Percentiles rank a stretch among this genome's conserved stretches.
Conservation (phyloP, 2,888 invertebrate genomes). For the Xanthia togata region DNA sequence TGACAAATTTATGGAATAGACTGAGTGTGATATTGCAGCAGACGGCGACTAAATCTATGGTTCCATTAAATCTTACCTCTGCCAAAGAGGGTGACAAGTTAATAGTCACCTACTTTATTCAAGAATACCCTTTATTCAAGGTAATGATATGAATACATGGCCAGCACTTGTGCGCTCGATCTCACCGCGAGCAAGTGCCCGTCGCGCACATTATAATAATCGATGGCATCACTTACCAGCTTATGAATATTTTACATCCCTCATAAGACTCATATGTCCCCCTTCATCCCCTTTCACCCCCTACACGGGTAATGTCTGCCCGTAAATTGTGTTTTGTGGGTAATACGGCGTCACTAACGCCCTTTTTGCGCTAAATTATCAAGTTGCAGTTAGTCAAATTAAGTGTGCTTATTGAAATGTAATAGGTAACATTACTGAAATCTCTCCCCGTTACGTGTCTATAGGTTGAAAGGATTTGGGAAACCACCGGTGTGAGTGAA, state of each 20-base stretch:
- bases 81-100: constrained; percentile 41
- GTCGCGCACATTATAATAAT: constrained; percentile 78
- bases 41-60: constrained; percentile 9
- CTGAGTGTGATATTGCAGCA: constrained; percentile 8
- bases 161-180: constrained; percentile 64
- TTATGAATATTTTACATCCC: constrained; percentile 80
- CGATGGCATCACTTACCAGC: constrained; percentile 80
- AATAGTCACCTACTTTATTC: constrained; percentile 46
- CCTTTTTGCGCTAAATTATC: constrained; percentile 50
- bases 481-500: constrained; percentile 27
- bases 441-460: constrained; percentile 12
- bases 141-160: constrained; percentile 55
- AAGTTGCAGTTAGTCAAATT: constrained; percentile 58
- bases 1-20: constrained; percentile 13
- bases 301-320: constrained; percentile 69
- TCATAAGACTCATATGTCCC: constrained; percentile 66
- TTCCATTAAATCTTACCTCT: constrained; percentile 32
- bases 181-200: constrained; percentile 66
- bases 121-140: constrained; percentile 42
- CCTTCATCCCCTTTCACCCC: constrained; percentile 38
- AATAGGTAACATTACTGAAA: constrained; percentile 43
- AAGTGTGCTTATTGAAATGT: constrained; percentile 47
- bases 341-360: constrained; percentile 55
- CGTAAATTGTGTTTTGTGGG: constrained; percentile 68
- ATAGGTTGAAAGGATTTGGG: constrained; percentile 15